These are phyloP conservation scores for Pseudochirops cupreus DNA, from an alignment of 2,797 vertebrate species.

Conservation along the genomic window DNA sequence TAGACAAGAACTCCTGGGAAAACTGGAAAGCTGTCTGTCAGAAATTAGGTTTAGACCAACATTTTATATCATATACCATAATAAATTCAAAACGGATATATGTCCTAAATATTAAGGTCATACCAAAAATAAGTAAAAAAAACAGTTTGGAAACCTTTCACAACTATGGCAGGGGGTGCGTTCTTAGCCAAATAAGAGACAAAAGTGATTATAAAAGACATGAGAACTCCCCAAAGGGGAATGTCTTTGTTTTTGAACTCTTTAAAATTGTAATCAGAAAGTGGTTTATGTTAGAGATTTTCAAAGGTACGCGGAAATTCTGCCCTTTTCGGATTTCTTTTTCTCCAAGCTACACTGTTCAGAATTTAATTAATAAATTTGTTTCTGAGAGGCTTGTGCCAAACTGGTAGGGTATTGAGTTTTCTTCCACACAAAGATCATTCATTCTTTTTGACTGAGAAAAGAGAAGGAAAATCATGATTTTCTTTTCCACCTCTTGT, in stretches of 20 bases:
- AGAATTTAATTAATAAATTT: background rate
- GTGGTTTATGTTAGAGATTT: background rate
- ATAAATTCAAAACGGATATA: no score
- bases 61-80: no score
- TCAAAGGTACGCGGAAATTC: background rate
- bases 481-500: background rate
- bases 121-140: no score
- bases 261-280: background rate
- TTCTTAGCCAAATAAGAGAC: no score
- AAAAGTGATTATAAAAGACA: no score
- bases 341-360: background rate
- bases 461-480: background rate
- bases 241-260: background rate
- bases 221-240: background rate
- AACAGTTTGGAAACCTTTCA: no score
- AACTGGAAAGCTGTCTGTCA: no score
- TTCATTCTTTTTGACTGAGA: background rate
- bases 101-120: no score
- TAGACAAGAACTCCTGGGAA: background rate
- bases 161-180: no score
- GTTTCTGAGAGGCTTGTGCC: background rate
- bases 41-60: no score
- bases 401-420: background rate
- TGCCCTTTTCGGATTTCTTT: background rate
- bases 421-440: background rate